Evolutionary conservation across 2,888 invertebrate genomes (phyloP).

Genomic region (Drosophila dives): DNA sequence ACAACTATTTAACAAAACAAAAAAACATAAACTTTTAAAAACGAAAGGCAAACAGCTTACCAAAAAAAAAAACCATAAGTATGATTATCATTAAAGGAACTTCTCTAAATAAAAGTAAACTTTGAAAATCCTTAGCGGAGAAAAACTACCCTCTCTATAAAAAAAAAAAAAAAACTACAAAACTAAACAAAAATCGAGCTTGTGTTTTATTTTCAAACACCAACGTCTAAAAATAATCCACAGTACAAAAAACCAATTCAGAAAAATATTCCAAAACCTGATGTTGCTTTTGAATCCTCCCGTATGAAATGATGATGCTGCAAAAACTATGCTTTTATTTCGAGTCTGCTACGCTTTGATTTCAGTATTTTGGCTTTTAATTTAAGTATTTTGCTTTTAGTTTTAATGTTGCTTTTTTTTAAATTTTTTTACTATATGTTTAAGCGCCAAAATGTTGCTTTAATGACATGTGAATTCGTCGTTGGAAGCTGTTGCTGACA

Average conservation of each 20-base stretch:
- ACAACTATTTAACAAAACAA: slow-evolving; percentile 60
- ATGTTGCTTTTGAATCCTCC: slow-evolving; percentile 44
- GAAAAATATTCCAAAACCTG: slow-evolving; percentile 19
- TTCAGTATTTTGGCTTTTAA: slow-evolving; percentile 24
- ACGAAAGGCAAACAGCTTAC: slow-evolving; percentile 55
- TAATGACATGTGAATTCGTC: slow-evolving; percentile 6
- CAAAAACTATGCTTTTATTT: slow-evolving; percentile 52
- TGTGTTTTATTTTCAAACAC: slow-evolving; percentile 72
- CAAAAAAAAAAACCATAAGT: slow-evolving; percentile 65
- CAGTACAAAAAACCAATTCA: slow-evolving; percentile 10
- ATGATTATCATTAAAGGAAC: slow-evolving; percentile 80
- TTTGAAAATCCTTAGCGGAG: slow-evolving; percentile 80
- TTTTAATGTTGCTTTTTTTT: slow-evolving; percentile 8
- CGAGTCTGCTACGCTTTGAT: slow-evolving; percentile 38
- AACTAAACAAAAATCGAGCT: slow-evolving; percentile 58
- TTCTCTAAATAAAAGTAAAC: slow-evolving; percentile 81
- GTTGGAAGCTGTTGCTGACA: neutral
- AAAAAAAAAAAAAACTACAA: slow-evolving; percentile 62
- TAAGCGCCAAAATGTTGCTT: neutral
- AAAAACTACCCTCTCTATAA: slow-evolving; percentile 77
- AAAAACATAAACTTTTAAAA: slow-evolving; percentile 43
- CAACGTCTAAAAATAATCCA: slow-evolving; percentile 15
- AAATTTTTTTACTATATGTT: neutral
- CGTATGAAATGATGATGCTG: slow-evolving; percentile 57
- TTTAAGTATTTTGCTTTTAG: slow-evolving; percentile 23